These are phyloP conservation scores for Phaenicophaeus curvirostris DNA, from an alignment of 2,797 vertebrate species.

Conservation along the genomic window DNA sequence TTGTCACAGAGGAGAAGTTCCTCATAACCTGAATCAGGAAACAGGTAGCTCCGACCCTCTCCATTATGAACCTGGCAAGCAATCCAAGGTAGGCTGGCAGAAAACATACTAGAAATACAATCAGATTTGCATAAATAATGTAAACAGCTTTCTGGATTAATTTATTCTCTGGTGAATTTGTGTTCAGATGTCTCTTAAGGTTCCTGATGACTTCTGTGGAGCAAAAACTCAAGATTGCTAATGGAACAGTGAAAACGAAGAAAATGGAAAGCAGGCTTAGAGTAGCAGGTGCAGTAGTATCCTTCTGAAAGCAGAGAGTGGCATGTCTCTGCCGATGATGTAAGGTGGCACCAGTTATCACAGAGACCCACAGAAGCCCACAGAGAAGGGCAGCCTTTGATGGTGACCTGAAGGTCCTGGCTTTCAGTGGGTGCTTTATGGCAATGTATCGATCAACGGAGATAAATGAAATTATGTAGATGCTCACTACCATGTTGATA, in stretches of 20 bases:
- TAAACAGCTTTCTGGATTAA: slow-evolving; percentile 60
- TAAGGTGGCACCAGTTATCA: neutral
- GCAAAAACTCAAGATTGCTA: slow-evolving; percentile 56
- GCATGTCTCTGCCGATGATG: fast-evolving
- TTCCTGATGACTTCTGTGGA: slow-evolving; percentile 43
- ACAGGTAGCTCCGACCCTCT: neutral
- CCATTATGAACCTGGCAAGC: neutral
- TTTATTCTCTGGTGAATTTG: slow-evolving; percentile 3
- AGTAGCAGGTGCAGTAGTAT: fast-evolving
- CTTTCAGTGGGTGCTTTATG: slow-evolving; percentile 71
- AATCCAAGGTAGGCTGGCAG: slow-evolving; percentile 72
- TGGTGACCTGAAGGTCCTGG: slow-evolving; percentile 63
- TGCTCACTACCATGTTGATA: slow-evolving; percentile 78
- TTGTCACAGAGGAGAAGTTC: neutral
- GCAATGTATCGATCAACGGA: slow-evolving; percentile 72
- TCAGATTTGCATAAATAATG: slow-evolving; percentile 80
- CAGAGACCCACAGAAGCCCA: slow-evolving; percentile 58
- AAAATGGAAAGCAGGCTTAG: neutral
- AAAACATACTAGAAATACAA: slow-evolving; percentile 84
- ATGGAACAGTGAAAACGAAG: slow-evolving; percentile 38
- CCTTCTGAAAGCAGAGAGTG: neutral
- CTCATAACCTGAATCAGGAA: neutral
- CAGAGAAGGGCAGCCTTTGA: slow-evolving; percentile 68
- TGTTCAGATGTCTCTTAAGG: slow-evolving; percentile 37
- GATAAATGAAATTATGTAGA: slow-evolving; percentile 70